Evolutionary conservation across 2,113 vertebrate species (phyloP), one percentile per base, ranked within the genome.

Genomic region (Mungos mungo): DNA sequence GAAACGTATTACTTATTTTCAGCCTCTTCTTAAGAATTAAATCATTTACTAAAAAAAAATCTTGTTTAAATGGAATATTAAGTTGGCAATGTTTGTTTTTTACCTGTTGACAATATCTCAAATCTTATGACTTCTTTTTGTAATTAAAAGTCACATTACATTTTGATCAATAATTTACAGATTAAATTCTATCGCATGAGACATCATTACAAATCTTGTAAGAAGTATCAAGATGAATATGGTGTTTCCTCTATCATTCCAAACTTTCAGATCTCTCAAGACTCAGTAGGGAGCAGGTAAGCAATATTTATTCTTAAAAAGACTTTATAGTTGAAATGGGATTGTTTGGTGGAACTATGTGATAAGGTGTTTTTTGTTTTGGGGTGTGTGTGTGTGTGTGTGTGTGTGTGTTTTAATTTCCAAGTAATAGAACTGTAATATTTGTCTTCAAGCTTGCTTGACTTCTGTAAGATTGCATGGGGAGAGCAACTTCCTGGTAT

Each of bases 151-250:
- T 98, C 89, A 98, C 72, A 96, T 98, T 97, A 14, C 93, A 94
- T 98, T 99, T 98, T 96, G 94, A 97, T 96, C 86, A 94, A 97
- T 97, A 97, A 92, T 98, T 98, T 98, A 71, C 98, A 99, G 99
- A 98, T 99, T 98, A 98, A 98, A 91, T 98, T 99, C 97, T 99
- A 98, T 13, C 98, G 98, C 97, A 99, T 99, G 99, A 99, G 99
- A 97, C 98, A 98, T 96, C 99, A 99, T 98, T 99, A 99, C 98
- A 99, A 99, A 98, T 98, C 98, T 2, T 99, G 99, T 98, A 99
- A 98, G 98, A 98, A 98, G 98, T 99, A 99, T 98, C 99, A 99
- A 97, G 99, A 99, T 98, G 99, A 99, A 97, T 99, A 99, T 97
- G 99, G 99, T 93, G 98, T 98, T 97, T 96, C 98, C 87, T 97